Evolutionary conservation across 2,113 vertebrate genomes (phyloP), one percentile per base, ranked within the genome.

Genomic region (Anarrhichthys ocellatus): DNA sequence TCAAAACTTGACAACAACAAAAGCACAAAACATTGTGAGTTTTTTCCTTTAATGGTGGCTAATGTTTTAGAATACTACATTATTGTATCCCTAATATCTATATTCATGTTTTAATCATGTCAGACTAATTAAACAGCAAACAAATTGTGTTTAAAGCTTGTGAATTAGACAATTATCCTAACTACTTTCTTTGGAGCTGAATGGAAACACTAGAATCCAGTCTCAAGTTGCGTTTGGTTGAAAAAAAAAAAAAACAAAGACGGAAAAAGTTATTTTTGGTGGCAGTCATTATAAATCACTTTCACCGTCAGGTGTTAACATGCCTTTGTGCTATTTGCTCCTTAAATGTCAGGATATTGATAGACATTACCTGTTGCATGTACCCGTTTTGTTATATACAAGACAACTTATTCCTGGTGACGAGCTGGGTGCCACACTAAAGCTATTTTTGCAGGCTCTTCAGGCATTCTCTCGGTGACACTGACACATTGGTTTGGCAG

Each of bases 341-440:
- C 42, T 48, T 32, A 73, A 61, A 80, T 34, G 11, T 72, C 46
- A 32, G 13, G 4, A 56, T 38, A 66, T 44, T 76, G 8, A 34
- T 58, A 27, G 14, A 50, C n/a, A 15, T 24, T 42, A 67, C 9
- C 29, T 78, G 76, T 22, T 27, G 54, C 20, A 10, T 82, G 83
- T 64, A 73, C 82, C 50, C 48, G 44, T 84, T 82, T 38, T 63
- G 68, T 87, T 83, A 18, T 66, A 75, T 38, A 4, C 18, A 10
- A 8, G 13, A 80, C 75, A 87, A 82, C 82, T 18, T 18, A 56
- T 91, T 72, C 80, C 68, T 2, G 52, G 50, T 15, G 61, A 67
- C 20, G 48, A 48, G 69, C 61, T 63, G 61, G 46, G 77, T 17
- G 29, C 34, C 17, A 34, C 34, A 38, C 48, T 64, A 36, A 65